Percentiles rank a stretch among this genome's conserved stretches.
These are phyloP conservation scores for Drosophila niveifrons DNA, from an alignment of 2,888 invertebrate species.

Conservation along the genomic window DNA sequence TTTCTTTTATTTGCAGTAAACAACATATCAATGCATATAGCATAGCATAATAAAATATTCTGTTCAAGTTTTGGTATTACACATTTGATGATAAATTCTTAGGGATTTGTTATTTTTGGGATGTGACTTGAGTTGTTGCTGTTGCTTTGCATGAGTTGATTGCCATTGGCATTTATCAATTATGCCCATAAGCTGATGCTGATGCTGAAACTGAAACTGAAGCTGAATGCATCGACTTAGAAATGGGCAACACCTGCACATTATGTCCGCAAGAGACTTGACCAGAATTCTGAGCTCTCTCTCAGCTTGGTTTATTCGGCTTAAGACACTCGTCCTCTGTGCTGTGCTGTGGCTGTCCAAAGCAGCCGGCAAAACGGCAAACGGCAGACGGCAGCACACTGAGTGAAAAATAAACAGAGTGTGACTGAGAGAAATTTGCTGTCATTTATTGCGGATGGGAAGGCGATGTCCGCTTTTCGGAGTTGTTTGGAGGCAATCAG, in stretches of 20 bases:
- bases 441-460: constrained; percentile 69
- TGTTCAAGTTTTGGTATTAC: not conserved
- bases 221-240: constrained; percentile 7
- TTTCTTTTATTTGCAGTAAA: not conserved
- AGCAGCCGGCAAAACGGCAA: not conserved
- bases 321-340: too few relatives aligned
- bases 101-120: not conserved
- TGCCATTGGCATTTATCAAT: constrained; percentile 69
- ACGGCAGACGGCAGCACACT: not conserved
- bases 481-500: constrained; percentile 19
- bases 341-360: not conserved
- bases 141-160: constrained; percentile 54
- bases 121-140: not conserved
- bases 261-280: constrained; percentile 37
- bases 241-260: constrained; percentile 52
- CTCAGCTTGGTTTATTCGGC: not conserved
- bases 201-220: constrained; percentile 14
- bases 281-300: not conserved
- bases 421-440: constrained; percentile 61
- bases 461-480: constrained; percentile 42
- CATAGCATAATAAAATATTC: not conserved
- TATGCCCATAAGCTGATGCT: constrained; percentile 45
- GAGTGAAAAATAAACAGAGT: not conserved
- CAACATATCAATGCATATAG: not conserved
- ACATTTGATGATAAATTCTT: not conserved